Conservation (phyloP, 2,113 vertebrate genomes). For the Laterallus jamaicensis region DNA sequence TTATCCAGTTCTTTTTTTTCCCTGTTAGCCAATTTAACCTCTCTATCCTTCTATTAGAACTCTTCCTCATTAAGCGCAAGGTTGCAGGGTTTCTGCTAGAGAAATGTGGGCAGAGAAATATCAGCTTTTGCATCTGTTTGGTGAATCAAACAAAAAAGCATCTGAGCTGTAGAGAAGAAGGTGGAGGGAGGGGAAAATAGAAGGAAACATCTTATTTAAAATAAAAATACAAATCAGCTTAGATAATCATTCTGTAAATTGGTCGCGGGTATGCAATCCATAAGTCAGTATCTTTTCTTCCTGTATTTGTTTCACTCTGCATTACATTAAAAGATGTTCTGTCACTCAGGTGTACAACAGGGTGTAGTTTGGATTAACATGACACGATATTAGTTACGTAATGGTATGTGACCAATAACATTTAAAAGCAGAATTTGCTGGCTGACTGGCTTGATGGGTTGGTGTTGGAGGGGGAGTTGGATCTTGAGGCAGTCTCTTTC, state of each 20-base stretch:
- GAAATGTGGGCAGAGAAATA: constrained; percentile 56
- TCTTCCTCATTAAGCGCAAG: constrained; percentile 62
- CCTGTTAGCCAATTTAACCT: constrained; percentile 63
- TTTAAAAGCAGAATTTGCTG: constrained; percentile 22
- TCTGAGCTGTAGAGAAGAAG: not conserved
- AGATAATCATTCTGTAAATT: not conserved
- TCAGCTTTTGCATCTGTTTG: constrained; percentile 53
- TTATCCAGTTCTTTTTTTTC: constrained; percentile 52
- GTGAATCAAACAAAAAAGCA: not conserved
- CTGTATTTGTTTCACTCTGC: not conserved
- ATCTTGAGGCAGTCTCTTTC: not conserved
- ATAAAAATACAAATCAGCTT: not conserved
- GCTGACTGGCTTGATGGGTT: not conserved
- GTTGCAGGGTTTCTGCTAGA: constrained; percentile 57
- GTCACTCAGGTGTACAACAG: not conserved
- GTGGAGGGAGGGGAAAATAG: not conserved
- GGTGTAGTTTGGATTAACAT: not conserved
- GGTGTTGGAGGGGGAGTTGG: not conserved
- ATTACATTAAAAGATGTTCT: not conserved
- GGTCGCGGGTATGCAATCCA: not conserved
- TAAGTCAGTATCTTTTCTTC: not conserved
- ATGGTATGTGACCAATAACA: constrained; percentile 45
- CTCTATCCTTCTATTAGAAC: constrained; percentile 64
- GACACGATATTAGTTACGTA: constrained; percentile 38
- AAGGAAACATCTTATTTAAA: constrained; percentile 19